phyloP scores from a whole-genome alignment of 2,797 vertebrate species.

The Coendou prehensilis region DNA sequence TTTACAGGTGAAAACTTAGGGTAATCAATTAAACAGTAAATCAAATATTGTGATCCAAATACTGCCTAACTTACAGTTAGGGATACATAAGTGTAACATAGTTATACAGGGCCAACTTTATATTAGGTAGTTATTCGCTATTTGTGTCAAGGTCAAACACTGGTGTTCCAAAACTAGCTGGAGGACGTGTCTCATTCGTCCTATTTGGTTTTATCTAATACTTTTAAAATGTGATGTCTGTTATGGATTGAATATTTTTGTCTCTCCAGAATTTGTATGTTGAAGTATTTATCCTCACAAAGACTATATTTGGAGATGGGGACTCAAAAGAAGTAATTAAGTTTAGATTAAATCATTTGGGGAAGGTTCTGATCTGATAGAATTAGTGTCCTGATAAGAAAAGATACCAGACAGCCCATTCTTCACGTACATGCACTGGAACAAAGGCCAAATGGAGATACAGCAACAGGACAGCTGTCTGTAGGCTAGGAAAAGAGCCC shows the following conservation, averaged over 20 bases:
- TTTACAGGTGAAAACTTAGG: constrained; percentile 72
- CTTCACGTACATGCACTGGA: not conserved
- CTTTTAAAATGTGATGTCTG: not conserved
- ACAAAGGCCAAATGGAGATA: not conserved
- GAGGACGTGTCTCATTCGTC: not conserved
- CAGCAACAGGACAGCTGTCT: not conserved
- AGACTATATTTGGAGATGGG: not conserved
- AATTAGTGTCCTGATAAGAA: not conserved
- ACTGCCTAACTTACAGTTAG: not conserved
- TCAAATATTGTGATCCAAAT: constrained; percentile 52
- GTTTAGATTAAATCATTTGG: not conserved
- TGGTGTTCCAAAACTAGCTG: not conserved
- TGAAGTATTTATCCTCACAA: not conserved
- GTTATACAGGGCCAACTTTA: not conserved
- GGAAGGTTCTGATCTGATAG: not conserved
- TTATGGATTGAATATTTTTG: not conserved
- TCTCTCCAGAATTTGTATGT: not conserved
- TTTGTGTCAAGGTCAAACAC: not conserved
- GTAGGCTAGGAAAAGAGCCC: not conserved
- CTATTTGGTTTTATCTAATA: not conserved
- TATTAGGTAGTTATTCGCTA: not conserved
- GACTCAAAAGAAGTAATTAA: constrained; percentile 7
- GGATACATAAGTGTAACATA: not conserved
- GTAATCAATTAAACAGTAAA: constrained; percentile 71
- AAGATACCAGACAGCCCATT: not conserved